phyloP scores from a whole-genome alignment of 2,113 vertebrate genomes.

The Bubalus kerabau region DNA sequence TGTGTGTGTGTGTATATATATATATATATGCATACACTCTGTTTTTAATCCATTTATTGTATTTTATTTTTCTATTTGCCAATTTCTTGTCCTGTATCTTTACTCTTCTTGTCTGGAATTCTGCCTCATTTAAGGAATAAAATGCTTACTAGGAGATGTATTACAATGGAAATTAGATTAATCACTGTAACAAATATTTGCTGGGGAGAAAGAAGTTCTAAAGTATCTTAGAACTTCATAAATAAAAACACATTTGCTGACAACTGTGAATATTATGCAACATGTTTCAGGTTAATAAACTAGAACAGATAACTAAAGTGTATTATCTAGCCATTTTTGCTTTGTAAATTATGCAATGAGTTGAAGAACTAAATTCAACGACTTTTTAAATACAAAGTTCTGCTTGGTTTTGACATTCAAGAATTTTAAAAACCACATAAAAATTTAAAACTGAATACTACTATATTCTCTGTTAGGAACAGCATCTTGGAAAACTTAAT shows the following conservation, averaged over 20 bases:
- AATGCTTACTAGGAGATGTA: background rate
- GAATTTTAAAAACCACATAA: background rate
- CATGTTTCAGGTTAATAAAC: slow-evolving; percentile 36
- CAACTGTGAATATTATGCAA: background rate
- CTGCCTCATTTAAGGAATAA: slow-evolving; percentile 25
- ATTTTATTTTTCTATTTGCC: slow-evolving; percentile 54
- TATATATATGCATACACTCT: too few species aligned
- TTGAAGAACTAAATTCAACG: slow-evolving; percentile 3
- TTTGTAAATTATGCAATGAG: slow-evolving; percentile 58
- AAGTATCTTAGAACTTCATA: background rate
- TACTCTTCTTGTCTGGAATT: background rate
- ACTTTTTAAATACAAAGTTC: background rate
- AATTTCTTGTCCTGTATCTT: background rate
- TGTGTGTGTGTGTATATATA: background rate
- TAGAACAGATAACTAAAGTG: background rate
- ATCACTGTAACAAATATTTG: slow-evolving; percentile 44
- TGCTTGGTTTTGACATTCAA: background rate
- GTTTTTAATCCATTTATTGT: background rate
- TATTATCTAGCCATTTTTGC: slow-evolving; percentile 7
- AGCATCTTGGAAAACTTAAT: background rate
- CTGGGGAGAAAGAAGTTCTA: background rate
- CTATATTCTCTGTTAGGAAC: background rate
- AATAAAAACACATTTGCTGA: slow-evolving; percentile 38
- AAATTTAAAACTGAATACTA: background rate
- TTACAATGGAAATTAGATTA: slow-evolving; percentile 52